A percentile compares a stretch with the other conserved stretches of the same genome.
Conservation (phyloP, 2,797 vertebrate genomes). For the Oreonectes daqikongensis region DNA sequence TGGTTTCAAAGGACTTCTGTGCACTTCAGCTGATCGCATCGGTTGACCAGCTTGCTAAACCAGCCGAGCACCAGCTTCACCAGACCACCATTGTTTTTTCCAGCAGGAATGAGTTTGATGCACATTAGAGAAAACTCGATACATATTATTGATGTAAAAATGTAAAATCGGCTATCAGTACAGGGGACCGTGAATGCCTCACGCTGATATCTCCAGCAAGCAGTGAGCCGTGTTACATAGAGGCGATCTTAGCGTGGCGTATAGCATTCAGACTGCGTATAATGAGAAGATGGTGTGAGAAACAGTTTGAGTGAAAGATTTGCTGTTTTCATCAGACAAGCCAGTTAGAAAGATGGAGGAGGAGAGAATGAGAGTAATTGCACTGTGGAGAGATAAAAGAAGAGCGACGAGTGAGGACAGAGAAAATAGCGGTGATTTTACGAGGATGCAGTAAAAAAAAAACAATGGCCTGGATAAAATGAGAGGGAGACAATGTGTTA, state of each 20-base stretch:
- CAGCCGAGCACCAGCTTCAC: background rate
- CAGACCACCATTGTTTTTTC: background rate
- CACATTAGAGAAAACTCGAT: background rate
- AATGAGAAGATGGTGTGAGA: constrained; percentile 33
- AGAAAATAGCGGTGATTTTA: constrained; percentile 36
- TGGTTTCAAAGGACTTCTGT: too few species aligned
- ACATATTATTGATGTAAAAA: background rate
- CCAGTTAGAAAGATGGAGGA: constrained; percentile 27
- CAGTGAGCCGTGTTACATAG: background rate
- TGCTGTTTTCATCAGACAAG: constrained; percentile 40
- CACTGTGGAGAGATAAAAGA: constrained; percentile 39
- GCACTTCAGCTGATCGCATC: too few species aligned
- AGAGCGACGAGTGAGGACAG: constrained; percentile 17
- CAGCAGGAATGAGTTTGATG: background rate
- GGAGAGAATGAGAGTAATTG: constrained; percentile 25
- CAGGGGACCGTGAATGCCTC: background rate
- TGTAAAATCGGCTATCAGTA: background rate
- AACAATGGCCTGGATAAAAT: constrained; percentile 3
- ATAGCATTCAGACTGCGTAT: constrained; percentile 12
- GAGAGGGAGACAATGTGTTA: background rate
- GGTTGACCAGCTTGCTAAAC: too few species aligned
- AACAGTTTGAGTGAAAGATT: constrained; percentile 32
- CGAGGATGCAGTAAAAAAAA: constrained; percentile 17
- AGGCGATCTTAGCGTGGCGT: background rate
- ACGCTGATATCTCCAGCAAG: background rate